Evolutionary conservation across 2,113 vertebrate species (phyloP).

Genomic region (Nannospalax galili): DNA sequence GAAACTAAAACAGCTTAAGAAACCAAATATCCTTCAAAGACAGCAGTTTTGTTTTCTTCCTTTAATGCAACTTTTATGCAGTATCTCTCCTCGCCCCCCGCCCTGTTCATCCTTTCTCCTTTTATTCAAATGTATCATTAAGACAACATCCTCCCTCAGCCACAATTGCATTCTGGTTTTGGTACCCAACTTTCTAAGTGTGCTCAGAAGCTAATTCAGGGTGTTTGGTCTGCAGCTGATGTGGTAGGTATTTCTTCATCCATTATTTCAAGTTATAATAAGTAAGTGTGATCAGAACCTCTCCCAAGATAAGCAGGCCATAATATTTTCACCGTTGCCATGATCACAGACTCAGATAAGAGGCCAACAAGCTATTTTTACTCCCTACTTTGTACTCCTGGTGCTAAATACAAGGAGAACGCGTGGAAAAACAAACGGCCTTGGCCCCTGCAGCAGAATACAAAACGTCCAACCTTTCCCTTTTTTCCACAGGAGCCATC

Average conservation of each 20-base stretch:
- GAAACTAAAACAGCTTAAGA: too few relatives aligned
- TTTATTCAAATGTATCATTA: conserved; percentile 68
- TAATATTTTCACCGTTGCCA: conserved; percentile 87
- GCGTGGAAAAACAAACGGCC: conserved; percentile 77
- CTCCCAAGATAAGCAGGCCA: conserved; percentile 83
- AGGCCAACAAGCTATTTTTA: conserved; percentile 83
- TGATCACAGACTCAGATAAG: conserved; percentile 86
- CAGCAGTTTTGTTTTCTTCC: conserved; percentile 46
- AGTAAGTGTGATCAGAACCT: conserved; percentile 79
- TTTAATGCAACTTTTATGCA: conserved; percentile 37
- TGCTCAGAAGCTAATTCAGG: conserved; percentile 74
- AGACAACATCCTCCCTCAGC: conserved; percentile 69
- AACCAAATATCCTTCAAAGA: neutral
- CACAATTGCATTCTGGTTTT: conserved; percentile 80
- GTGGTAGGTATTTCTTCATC: conserved; percentile 81
- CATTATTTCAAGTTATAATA: conserved; percentile 85
- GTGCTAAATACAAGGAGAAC: conserved; percentile 78
- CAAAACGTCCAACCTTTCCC: conserved; percentile 39
- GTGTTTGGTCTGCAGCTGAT: conserved; percentile 71
- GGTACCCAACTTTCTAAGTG: conserved; percentile 78
- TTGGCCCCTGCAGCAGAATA: conserved; percentile 72
- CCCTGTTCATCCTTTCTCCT: neutral
- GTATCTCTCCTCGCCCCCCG: neutral
- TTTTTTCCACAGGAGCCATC: conserved; percentile 62
- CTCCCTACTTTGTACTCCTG: conserved; percentile 74